A percentile compares a stretch with the other conserved stretches of the same genome.
phyloP scores from a whole-genome alignment of 2,888 invertebrate genomes.

The Timema podura region DNA sequence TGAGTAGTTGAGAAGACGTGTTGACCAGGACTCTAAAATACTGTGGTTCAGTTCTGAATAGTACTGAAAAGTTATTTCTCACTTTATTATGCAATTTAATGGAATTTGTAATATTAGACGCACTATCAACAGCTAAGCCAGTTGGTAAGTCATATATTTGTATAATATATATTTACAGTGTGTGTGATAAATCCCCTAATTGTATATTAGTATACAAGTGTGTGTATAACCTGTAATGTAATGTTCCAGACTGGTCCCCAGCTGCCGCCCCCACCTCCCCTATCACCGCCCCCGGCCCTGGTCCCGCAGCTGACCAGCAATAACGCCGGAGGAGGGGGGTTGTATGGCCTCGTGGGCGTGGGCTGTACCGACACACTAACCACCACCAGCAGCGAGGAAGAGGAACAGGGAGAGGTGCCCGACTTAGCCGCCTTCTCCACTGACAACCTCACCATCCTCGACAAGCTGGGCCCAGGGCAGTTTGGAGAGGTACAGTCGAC shows the following conservation, averaged over 20 bases:
- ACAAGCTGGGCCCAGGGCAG: constrained; percentile 51
- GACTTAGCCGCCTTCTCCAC: constrained; percentile 46
- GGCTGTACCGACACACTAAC: constrained; percentile 21
- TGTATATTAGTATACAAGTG: too few species aligned
- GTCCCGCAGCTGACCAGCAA: constrained; percentile 23
- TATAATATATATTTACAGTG: too few species aligned
- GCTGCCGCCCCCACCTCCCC: constrained; percentile 33
- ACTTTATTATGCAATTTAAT: too few species aligned
- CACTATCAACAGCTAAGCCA: too few species aligned
- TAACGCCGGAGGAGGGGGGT: constrained; percentile 12
- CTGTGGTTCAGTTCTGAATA: too few species aligned
- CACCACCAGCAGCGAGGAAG: constrained; percentile 28
- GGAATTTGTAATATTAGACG: too few species aligned
- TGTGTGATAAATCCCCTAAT: too few species aligned
- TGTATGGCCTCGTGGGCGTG: constrained; percentile 16
- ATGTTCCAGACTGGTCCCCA: constrained; percentile 24
- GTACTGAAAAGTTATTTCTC: too few species aligned
- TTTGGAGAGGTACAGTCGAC: constrained; percentile 48
- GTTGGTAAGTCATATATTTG: too few species aligned
- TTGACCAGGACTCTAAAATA: too few species aligned
- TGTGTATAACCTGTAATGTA: too few species aligned
- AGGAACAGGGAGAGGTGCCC: constrained; percentile 30
- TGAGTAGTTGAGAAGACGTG: too few species aligned
- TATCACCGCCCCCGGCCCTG: constrained; percentile 32
- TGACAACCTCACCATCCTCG: constrained; percentile 47